A percentile compares a stretch with the other conserved stretches of the same genome.
These are phyloP conservation scores for Cardiocondyla obscurior DNA, from an alignment of 1,140 invertebrate species.

Conservation along the genomic window DNA sequence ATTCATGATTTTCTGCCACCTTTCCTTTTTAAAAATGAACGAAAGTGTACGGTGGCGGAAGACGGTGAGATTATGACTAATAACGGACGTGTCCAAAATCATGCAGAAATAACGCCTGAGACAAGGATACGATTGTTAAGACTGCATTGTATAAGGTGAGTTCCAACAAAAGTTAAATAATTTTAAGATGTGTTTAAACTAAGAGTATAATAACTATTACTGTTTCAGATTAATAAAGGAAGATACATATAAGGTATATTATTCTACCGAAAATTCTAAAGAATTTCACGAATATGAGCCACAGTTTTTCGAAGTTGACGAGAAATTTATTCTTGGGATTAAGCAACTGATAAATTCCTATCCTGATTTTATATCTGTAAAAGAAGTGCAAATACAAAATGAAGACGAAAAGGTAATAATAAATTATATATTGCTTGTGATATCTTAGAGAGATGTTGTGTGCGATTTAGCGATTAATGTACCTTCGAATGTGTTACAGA, in stretches of 20 bases:
- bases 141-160: slow-evolving; percentile 88
- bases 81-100: slow-evolving; percentile 86
- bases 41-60: slow-evolving; percentile 87
- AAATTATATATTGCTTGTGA: slow-evolving; percentile 9
- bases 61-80: slow-evolving; percentile 88
- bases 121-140: slow-evolving; percentile 89
- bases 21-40: slow-evolving; percentile 87
- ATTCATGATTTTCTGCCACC: slow-evolving; percentile 96
- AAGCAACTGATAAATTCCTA: slow-evolving; percentile 89
- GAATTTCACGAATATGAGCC: slow-evolving; percentile 92
- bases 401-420: slow-evolving; percentile 86
- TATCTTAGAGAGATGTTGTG: slow-evolving; percentile 11
- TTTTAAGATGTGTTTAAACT: background rate
- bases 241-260: slow-evolving; percentile 88
- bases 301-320: slow-evolving; percentile 90
- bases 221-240: slow-evolving; percentile 87
- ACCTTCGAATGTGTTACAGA: slow-evolving; percentile 77
- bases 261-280: slow-evolving; percentile 92
- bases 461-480: background rate
- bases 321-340: slow-evolving; percentile 87
- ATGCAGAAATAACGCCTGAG: slow-evolving; percentile 87
- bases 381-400: slow-evolving; percentile 88
- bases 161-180: too few relatives aligned
- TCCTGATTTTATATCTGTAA: slow-evolving; percentile 90
- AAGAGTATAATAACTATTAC: background rate